Percentiles rank a stretch among this genome's conserved stretches.
Evolutionary conservation across 2,888 invertebrate species (phyloP).

Genomic region (Athetis lepigone): DNA sequence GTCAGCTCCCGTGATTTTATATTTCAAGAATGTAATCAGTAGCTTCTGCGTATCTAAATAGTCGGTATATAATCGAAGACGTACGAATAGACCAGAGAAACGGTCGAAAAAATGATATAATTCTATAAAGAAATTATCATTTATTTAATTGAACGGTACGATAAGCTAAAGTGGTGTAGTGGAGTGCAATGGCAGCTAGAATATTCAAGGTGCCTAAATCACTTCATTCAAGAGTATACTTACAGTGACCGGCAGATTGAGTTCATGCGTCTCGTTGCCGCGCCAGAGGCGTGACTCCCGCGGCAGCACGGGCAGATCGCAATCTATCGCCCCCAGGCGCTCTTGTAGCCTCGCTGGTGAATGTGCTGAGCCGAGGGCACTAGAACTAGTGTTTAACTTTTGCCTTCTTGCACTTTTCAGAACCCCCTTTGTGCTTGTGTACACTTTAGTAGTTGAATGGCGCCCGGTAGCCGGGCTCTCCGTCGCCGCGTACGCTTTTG

Average conservation of each 20-base stretch:
- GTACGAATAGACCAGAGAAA: background rate
- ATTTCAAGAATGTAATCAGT: slow-evolving; percentile 23
- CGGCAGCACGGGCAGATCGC: slow-evolving; percentile 92
- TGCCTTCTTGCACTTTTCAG: slow-evolving; percentile 85
- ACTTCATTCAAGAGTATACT: slow-evolving; percentile 62
- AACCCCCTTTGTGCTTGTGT: slow-evolving; percentile 80
- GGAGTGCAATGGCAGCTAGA: background rate
- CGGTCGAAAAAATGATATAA: background rate
- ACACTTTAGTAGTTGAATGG: slow-evolving; percentile 79
- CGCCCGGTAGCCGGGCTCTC: slow-evolving; percentile 76
- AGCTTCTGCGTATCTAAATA: too few species aligned
- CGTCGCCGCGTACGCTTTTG: slow-evolving; percentile 78
- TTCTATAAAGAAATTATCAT: background rate
- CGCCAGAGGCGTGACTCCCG: slow-evolving; percentile 93
- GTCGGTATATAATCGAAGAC: too few species aligned
- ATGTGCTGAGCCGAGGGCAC: slow-evolving; percentile 76
- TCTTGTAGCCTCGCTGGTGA: slow-evolving; percentile 91
- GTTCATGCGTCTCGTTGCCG: slow-evolving; percentile 93
- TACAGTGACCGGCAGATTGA: slow-evolving; percentile 92
- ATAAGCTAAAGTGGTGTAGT: background rate
- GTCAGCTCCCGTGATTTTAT: slow-evolving; percentile 22
- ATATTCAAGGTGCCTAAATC: background rate
- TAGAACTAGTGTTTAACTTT: slow-evolving; percentile 84
- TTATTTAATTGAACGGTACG: too few species aligned
- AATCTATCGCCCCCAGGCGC: slow-evolving; percentile 92